Percentiles rank a stretch among this genome's conserved stretches.
phyloP scores from a whole-genome alignment of 2,113 vertebrate species.

The Helogale parvula region DNA sequence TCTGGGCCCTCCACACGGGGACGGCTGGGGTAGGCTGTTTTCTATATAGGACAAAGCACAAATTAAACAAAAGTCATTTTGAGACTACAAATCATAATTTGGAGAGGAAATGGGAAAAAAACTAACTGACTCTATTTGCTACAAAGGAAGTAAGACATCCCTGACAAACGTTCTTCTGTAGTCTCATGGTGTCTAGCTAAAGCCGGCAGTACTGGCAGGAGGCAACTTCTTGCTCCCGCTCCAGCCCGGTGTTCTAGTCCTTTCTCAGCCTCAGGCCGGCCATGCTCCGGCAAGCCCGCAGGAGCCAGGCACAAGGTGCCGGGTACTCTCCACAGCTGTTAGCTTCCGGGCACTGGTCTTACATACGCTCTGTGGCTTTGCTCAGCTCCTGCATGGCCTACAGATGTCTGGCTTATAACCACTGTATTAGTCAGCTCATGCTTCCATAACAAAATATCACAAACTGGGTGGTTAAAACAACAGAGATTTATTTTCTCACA shows the following conservation, averaged over 20 bases:
- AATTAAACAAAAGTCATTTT: background rate
- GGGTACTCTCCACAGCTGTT: background rate
- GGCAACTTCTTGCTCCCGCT: background rate
- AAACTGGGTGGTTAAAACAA: background rate
- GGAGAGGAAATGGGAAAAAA: background rate
- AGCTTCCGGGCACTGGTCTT: background rate
- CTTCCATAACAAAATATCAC: background rate
- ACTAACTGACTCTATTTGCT: background rate
- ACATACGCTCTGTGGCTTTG: background rate
- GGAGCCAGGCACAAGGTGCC: background rate
- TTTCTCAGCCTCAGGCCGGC: background rate
- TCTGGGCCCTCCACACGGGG: background rate
- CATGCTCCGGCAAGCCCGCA: background rate
- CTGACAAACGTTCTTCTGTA: background rate
- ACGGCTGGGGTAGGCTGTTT: background rate
- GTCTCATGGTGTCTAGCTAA: background rate
- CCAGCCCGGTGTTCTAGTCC: background rate
- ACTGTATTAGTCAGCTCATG: background rate
- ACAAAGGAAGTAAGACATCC: background rate
- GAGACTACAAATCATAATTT: background rate
- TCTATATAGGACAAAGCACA: background rate
- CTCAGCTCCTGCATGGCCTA: rapidly evolving
- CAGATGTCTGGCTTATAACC: background rate
- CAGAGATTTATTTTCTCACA: background rate
- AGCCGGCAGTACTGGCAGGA: background rate